Evolutionary conservation across 2,888 invertebrate species (phyloP).

Genomic region (Bombylius discolor): DNA sequence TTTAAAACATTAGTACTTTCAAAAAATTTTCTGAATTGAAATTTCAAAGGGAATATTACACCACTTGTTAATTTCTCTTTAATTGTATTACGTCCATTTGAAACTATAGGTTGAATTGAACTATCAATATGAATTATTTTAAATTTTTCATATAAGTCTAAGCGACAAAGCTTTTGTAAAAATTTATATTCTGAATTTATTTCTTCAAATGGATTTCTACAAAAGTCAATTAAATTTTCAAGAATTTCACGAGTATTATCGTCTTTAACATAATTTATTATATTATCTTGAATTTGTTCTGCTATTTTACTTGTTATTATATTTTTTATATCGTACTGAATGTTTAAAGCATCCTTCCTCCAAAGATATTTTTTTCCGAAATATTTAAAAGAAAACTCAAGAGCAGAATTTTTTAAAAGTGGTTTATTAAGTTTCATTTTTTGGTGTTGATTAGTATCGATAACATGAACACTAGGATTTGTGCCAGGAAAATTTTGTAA

Average conservation of each 20-base stretch:
- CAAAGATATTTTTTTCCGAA: not conserved
- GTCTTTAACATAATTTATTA: not conserved
- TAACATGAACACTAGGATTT: not conserved
- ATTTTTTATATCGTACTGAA: not conserved
- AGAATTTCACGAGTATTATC: not conserved
- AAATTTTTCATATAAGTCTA: not conserved
- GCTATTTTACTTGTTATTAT: not conserved
- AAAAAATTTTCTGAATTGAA: slow-evolving; percentile 3
- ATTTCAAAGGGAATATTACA: slow-evolving; percentile 1
- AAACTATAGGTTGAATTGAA: not conserved
- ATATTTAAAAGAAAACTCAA: not conserved
- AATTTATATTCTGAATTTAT: slow-evolving; percentile 1
- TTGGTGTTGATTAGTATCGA: not conserved
- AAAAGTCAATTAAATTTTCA: not conserved
- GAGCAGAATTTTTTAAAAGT: not conserved
- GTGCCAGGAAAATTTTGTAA: not conserved
- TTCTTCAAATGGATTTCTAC: not conserved
- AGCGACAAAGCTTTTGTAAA: not conserved
- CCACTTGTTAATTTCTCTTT: not conserved
- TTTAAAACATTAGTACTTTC: not conserved
- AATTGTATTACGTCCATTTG: not conserved
- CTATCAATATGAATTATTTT: not conserved
- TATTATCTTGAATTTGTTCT: not conserved
- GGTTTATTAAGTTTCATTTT: not conserved
- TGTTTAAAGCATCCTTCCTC: not conserved